Percentiles rank a stretch among this genome's conserved stretches.
Evolutionary conservation across 2,888 invertebrate species (phyloP).

Genomic region (Chironomus riparius): DNA sequence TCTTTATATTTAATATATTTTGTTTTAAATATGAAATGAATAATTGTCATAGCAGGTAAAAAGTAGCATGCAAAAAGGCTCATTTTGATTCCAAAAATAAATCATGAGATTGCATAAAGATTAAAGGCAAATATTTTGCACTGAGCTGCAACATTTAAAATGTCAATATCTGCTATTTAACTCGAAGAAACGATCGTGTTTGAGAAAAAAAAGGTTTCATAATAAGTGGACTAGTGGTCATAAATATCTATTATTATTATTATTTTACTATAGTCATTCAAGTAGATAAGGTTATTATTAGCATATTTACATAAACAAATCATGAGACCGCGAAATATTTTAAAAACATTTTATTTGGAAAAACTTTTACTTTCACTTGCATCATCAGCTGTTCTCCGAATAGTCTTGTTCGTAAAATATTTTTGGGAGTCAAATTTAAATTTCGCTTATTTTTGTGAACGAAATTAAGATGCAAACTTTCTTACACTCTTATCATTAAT

Average conservation of each 20-base stretch:
- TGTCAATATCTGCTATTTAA: not conserved
- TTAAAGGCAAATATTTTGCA: not conserved
- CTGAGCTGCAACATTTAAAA: not conserved
- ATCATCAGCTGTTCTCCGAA: not conserved
- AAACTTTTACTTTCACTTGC: not conserved
- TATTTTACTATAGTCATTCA: not conserved
- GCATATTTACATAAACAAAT: not conserved
- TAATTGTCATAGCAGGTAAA: not conserved
- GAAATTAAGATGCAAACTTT: too few species aligned
- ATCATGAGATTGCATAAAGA: not conserved
- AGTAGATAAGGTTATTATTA: not conserved
- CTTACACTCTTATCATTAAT: not conserved
- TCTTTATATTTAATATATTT: not conserved
- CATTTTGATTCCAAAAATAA: not conserved
- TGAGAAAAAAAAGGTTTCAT: not conserved
- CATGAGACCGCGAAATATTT: not conserved
- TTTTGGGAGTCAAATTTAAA: too few species aligned
- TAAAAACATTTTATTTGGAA: not conserved
- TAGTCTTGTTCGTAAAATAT: too few species aligned
- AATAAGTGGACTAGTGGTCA: not conserved
- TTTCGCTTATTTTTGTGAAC: too few species aligned
- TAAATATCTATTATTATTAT: not conserved
- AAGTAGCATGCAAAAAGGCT: not conserved
- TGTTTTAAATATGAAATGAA: not conserved
- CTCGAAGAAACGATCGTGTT: not conserved